Percentiles rank a stretch among this genome's conserved stretches.
Evolutionary conservation across 2,113 vertebrate genomes (phyloP).

Genomic region (Illadopsis cleaveri): DNA sequence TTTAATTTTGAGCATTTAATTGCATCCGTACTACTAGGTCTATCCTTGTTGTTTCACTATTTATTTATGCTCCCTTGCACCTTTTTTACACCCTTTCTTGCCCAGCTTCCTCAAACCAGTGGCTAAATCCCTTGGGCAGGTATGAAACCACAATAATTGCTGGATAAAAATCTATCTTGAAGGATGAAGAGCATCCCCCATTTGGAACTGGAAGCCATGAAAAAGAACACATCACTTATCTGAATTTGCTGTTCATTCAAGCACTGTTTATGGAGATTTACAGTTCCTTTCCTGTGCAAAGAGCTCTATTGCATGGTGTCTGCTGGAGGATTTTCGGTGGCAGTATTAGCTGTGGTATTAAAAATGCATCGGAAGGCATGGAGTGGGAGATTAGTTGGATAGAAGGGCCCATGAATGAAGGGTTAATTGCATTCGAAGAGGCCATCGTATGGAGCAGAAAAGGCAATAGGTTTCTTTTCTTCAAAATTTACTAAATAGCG

Average conservation of each 20-base stretch:
- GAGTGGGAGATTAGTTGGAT: constrained; percentile 56
- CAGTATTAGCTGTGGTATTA: constrained; percentile 17
- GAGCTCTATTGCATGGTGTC: constrained; percentile 24
- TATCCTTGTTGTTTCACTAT: neutral
- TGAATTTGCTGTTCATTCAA: constrained; percentile 64
- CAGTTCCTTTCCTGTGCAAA: constrained; percentile 14
- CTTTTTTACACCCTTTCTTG: neutral
- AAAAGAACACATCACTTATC: constrained; percentile 56
- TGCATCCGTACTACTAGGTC: neutral
- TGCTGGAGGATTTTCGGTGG: constrained; percentile 54
- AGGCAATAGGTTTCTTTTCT: constrained; percentile 68
- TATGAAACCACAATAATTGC: neutral
- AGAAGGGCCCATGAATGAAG: constrained; percentile 65
- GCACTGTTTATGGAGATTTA: constrained; percentile 68
- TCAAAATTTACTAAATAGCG: constrained; percentile 73
- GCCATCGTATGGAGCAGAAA: constrained; percentile 46
- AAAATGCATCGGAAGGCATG: constrained; percentile 43
- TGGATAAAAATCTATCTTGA: constrained; percentile 26
- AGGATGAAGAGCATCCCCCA: neutral
- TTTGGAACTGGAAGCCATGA: constrained; percentile 43
- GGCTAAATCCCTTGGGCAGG: neutral
- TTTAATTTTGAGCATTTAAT: neutral
- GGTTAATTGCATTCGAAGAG: constrained; percentile 70
- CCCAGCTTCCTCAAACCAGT: neutral
- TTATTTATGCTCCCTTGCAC: neutral